These are phyloP conservation scores for Eremophila alpestris DNA, from an alignment of 2,797 vertebrate genomes.

Conservation along the genomic window DNA sequence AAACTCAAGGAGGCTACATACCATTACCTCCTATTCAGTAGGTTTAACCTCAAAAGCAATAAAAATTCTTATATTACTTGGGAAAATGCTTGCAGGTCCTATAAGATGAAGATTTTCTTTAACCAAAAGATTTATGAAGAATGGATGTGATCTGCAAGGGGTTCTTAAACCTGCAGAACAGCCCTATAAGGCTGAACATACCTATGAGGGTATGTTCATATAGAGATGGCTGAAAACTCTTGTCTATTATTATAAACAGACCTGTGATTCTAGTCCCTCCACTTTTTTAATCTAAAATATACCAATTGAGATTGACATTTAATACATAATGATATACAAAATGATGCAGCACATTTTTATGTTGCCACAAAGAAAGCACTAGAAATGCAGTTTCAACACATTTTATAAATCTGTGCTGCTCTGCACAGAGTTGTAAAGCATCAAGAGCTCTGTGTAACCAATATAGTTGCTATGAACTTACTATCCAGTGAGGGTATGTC, in stretches of 20 bases:
- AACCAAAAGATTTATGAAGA: neutral
- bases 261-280: neutral
- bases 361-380: neutral
- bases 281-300: neutral
- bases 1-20: neutral
- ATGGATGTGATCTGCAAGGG: neutral
- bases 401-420: neutral
- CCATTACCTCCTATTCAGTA: neutral
- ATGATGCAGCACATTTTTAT: neutral
- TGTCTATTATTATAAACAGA: neutral
- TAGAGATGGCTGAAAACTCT: neutral
- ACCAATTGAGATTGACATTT: neutral
- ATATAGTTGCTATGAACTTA: neutral
- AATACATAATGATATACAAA: neutral
- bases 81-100: neutral
- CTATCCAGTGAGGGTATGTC: neutral
- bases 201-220: neutral
- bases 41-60: neutral
- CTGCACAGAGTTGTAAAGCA: neutral
- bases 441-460: neutral
- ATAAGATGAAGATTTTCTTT: conserved; percentile 8
- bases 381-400: neutral
- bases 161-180: neutral
- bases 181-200: neutral
- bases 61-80: neutral